Base-by-base conservation (phyloP, 30 jellyfish, hydroid and myxozoan genomes). In the Pelagia noctiluca region DNA sequence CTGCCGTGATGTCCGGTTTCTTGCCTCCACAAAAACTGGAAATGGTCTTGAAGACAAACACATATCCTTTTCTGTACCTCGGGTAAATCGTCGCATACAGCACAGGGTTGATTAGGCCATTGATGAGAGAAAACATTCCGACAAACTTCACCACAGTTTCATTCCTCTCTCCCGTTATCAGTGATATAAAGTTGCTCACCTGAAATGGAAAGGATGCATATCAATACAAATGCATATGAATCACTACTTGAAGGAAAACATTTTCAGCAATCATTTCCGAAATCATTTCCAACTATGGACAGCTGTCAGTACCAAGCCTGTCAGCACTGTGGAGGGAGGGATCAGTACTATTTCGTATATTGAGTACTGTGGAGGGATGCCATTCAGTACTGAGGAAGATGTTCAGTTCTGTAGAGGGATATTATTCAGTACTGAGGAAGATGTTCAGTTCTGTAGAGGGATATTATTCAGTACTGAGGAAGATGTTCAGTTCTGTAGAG, bases 61-160 rank as follows among this genome's bases (percentile, higher is more conserved):
- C 23, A 50, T 75, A 88, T 19, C 97, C 97, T 79, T 80, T 88
- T 48, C 54, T 79, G 54, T 88, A 88, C 36, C 97, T 70, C n/a
- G 97, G 90, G 38, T 79, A 77, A 5, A 88, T 57, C 0, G 97
- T 71, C 4, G 83, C 89, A 35, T 88, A 88, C 1, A 88, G 79
- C 11, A 88, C 46, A 1, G 97, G 97, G 38, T 88, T 88, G 32
- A 88, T 24, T 19, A 88, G 50, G 1, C 85, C 97, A 32, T 78
- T 88, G 36, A 80, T 50, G 67, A 88, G 37, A 1, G 97, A 88
- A 35, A 67, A 71, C 22, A 88, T 64, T 61, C 97, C 97, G 46
- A 88, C 82, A 0, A 88, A 11, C 29, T 53, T 79, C 19, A 66
- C 68, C 34, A 50, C 89, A 13, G 64, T 47, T 32, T 57, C 60